Evolutionary conservation across 2,888 invertebrate genomes (phyloP), one percentile per base, ranked within the genome.

Genomic region (Gerris lacustris): DNA sequence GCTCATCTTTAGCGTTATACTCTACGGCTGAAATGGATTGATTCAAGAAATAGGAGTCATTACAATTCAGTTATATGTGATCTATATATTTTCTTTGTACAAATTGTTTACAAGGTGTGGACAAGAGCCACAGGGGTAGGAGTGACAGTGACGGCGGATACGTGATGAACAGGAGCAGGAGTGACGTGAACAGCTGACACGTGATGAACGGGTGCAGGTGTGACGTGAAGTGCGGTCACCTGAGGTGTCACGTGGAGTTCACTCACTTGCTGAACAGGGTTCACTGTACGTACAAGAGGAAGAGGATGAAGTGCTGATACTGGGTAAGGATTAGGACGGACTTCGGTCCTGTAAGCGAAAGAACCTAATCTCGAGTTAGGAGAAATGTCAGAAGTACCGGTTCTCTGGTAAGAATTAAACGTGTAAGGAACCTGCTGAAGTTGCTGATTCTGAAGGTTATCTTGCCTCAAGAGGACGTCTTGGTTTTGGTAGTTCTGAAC

Each of bases 131-230:
- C 31, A 31, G 31, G 31, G 31, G 31, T 31, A 55, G 55, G 55
- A 55, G 55, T 55, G 9, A 55, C 55, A 55, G 9, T 9, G 15
- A 55, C 55, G 15, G 55, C 55, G 15, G 55, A 55, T 55, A 55
- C 55, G 55, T 55, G 55, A 55, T 55, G 55, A 55, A 55, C 64
- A n/a, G 64, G 64, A n/a, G 31, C 64, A 55, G 55, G 55, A 55
- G 55, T 55, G 1, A 55, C 55, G 15, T 55, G 55, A 55, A 55
- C 55, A 55, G 55, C 55, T 2, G 55, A 55, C 15, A 55, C 55
- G 55, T 55, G 55, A 5, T 55, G 55, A 55, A 55, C 64, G 1
- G 64, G 64, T 9, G 31, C 64, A n/a, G 64, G 64, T 18, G 64
- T 64, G 11, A 64, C 64, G 18, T 64, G 64, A 31, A 64, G 15